Evolutionary conservation across 2,888 invertebrate genomes (phyloP), one percentile per base, ranked within the genome.

Genomic region (Drosophila limbata): DNA sequence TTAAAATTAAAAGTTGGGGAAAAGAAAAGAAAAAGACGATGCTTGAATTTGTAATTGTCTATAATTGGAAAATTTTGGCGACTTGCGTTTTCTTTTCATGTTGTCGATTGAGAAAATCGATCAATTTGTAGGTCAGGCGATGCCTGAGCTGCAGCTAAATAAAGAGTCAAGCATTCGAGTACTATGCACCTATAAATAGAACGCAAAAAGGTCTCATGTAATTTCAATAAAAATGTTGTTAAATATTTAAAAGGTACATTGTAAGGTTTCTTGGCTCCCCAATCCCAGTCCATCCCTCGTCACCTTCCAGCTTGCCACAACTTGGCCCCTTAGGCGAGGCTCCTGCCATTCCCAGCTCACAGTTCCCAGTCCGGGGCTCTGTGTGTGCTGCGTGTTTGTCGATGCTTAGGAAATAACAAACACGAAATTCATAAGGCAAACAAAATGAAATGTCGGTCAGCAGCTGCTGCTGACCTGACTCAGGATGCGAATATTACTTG

Each of bases 391-490:
- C 75, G 71, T 75, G 75, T 42, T 70, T 66, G 55, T 47, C 62
- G 75, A 62, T 70, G 71, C 70, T 75, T 75, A 70, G 75, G 47
- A 74, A 75, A 70, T 61, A 69, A 66, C 75, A 56, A 74, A 75
- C 71, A 75, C 63, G 63, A 63, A 70, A 65, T 75, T 75, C 75
- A 66, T 66, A 75, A 63, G 52, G 75, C 70, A 75, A 75, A 75
- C 75, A 75, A 70, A 75, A 56, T 60, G 66, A 66, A 75, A 71
- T 75, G 76, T 75, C 75, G 76, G 75, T 75, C 75, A 71, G 75
- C 75, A 71, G 75, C 67, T 67, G 75, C 61, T 67, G 71, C 52
- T 50, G 61, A 42, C 35, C 40, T 52, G 61, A 35, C 44, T 53
- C 42, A 62, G 68, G 62, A 68, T 73, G 73, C 45, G 42, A 70